Conservation (phyloP, 2,888 invertebrate species). For the Trachelus stipa region DNA sequence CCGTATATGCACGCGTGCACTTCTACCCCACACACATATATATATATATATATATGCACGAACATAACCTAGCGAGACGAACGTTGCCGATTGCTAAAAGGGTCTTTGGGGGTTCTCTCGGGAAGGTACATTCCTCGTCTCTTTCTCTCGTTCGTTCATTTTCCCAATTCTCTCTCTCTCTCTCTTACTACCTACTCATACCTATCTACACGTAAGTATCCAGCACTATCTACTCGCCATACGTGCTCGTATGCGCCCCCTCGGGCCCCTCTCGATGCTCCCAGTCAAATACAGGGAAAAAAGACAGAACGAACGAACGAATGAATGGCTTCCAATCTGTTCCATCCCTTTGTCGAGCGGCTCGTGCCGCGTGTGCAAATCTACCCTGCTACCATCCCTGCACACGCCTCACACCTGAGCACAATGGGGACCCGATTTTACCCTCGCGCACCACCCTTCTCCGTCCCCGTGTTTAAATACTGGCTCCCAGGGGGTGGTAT, state of each 20-base stretch:
- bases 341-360: constrained; percentile 64
- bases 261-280: constrained; percentile 13
- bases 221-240: background rate
- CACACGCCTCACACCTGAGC: constrained; percentile 66
- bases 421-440: constrained; percentile 61
- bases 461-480: constrained; percentile 31
- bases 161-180: background rate
- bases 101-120: background rate
- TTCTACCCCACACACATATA: constrained; percentile 1
- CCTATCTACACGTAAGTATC: background rate
- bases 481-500: constrained; percentile 28
- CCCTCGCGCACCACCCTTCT: constrained; percentile 35
- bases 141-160: background rate
- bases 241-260: background rate
- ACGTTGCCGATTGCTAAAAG: background rate
- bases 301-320: constrained; percentile 34
- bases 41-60: background rate
- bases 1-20: constrained; percentile 6
- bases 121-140: background rate
- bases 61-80: background rate
- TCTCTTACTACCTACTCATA: background rate
- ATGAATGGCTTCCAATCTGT: constrained; percentile 59
- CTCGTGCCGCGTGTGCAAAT: constrained; percentile 67
- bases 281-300: constrained; percentile 42
- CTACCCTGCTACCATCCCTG: constrained; percentile 45